Conservation (phyloP, 2,113 vertebrate species). For the Mixornis gularis region DNA sequence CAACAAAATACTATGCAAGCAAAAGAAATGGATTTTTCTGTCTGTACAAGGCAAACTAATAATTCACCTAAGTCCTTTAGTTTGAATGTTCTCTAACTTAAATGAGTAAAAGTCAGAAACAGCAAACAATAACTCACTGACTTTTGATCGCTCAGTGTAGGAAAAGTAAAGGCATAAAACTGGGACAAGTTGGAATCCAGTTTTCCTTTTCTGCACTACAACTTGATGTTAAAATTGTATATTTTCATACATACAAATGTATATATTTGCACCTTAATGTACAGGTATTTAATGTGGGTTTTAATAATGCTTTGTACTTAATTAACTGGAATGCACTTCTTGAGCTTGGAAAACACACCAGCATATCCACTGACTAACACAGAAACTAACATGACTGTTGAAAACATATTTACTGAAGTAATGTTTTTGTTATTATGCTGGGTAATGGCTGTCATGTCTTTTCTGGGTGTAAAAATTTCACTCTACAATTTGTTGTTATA, state of each 20-base stretch:
- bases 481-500: not conserved
- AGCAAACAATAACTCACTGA: not conserved
- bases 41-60: not conserved
- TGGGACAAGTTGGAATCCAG: not conserved
- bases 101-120: not conserved
- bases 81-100: not conserved
- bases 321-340: not conserved
- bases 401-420: not conserved
- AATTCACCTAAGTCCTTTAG: not conserved
- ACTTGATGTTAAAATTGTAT: not conserved
- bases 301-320: not conserved
- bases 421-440: not conserved
- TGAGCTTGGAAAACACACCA: not conserved
- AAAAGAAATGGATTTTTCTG: not conserved
- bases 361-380: not conserved
- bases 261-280: not conserved
- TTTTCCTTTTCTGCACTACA: not conserved
- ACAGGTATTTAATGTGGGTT: not conserved
- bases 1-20: not conserved
- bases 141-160: not conserved
- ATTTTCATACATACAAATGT: not conserved
- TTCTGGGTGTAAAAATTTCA: not conserved
- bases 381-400: not conserved
- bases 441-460: not conserved
- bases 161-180: not conserved